These are phyloP conservation scores for Mobula birostris DNA, from an alignment of 2,113 vertebrate species.

Conservation along the genomic window DNA sequence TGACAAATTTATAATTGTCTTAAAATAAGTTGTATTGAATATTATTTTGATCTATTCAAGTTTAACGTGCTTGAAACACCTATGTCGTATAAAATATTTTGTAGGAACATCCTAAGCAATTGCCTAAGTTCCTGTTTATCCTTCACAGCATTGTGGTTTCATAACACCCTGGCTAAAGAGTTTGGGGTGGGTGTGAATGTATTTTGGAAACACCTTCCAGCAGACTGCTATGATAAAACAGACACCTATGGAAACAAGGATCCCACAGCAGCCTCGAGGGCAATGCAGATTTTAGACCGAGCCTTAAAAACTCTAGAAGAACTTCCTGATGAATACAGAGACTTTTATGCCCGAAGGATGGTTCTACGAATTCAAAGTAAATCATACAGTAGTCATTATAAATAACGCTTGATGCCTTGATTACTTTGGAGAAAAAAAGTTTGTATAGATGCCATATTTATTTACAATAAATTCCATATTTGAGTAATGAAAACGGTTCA, in stretches of 20 bases:
- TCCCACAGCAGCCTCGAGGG: conserved; percentile 69
- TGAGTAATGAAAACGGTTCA: background rate
- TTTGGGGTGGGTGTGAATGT: conserved; percentile 89
- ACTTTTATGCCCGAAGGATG: conserved; percentile 92
- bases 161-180: conserved; percentile 82
- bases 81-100: background rate
- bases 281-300: conserved; percentile 77
- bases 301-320: conserved; percentile 73
- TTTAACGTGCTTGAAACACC: background rate
- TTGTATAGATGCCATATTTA: background rate
- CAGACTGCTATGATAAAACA: conserved; percentile 77
- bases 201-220: conserved; percentile 85
- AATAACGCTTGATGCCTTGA: conserved; percentile 35
- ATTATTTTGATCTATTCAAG: background rate
- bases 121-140: conserved; percentile 39
- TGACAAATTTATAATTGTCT: background rate
- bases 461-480: background rate
- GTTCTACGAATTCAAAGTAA: conserved; percentile 75
- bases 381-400: conserved; percentile 56
- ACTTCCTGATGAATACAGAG: conserved; percentile 78
- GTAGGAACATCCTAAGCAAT: background rate
- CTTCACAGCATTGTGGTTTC: conserved; percentile 86
- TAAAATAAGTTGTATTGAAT: background rate
- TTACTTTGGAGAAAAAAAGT: background rate
- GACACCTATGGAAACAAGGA: conserved; percentile 94